Conservation (phyloP, 2,797 vertebrate genomes). For the Okamejei kenojei region DNA sequence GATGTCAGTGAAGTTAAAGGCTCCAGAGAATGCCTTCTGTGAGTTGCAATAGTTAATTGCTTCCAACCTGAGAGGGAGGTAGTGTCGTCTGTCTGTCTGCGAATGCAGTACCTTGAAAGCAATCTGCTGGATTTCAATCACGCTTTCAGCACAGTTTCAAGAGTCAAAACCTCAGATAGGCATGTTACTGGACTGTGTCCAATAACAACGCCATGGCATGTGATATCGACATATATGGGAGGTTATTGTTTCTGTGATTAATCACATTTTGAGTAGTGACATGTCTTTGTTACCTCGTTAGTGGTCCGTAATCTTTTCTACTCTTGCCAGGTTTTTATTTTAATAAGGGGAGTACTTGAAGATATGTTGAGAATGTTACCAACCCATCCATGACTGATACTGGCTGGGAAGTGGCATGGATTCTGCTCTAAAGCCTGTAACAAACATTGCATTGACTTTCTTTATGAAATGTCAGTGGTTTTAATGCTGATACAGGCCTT, state of each 20-base stretch:
- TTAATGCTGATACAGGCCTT: background rate
- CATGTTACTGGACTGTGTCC: background rate
- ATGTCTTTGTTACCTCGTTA: background rate
- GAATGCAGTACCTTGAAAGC: constrained; percentile 6
- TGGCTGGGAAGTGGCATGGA: background rate
- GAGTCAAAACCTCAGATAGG: background rate
- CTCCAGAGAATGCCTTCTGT: background rate
- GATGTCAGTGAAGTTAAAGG: background rate
- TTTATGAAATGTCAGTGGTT: background rate
- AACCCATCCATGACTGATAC: background rate
- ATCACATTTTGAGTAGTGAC: background rate
- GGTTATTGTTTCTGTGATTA: constrained; percentile 1
- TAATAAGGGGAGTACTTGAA: background rate
- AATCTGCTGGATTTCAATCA: background rate
- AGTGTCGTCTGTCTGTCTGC: constrained; percentile 17
- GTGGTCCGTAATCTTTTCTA: background rate
- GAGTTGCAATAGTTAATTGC: constrained; percentile 6
- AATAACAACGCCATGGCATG: background rate
- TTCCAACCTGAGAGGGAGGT: constrained; percentile 4
- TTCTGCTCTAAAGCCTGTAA: background rate
- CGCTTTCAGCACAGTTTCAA: background rate
- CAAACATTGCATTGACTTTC: background rate
- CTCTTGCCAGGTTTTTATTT: background rate
- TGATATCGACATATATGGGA: background rate
- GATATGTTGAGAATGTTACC: background rate